Conservation (phyloP, 2,113 vertebrate species). For the Garra rufa region DNA sequence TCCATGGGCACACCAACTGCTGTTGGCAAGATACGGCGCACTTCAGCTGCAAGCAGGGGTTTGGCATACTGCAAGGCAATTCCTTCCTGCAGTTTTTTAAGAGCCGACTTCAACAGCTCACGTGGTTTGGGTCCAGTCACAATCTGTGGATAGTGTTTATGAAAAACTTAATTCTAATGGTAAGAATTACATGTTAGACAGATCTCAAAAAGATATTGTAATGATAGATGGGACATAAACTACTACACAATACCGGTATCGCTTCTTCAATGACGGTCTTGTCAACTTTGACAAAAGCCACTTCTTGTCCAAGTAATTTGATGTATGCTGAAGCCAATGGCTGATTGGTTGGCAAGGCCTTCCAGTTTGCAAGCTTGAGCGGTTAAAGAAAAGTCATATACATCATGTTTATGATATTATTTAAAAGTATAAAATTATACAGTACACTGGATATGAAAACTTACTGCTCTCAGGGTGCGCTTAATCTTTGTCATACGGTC, state of each 20-base stretch:
- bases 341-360: slow-evolving; percentile 65
- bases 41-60: slow-evolving; percentile 72
- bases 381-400: slow-evolving; percentile 3
- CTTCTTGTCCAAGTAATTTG: slow-evolving; percentile 83
- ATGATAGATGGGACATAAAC: not conserved
- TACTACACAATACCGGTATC: slow-evolving; percentile 69
- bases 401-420: not conserved
- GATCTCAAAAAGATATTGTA: not conserved
- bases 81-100: slow-evolving; percentile 67
- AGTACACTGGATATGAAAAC: not conserved
- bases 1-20: slow-evolving; percentile 80
- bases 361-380: slow-evolving; percentile 78
- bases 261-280: slow-evolving; percentile 72
- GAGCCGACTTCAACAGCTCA: slow-evolving; percentile 32
- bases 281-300: slow-evolving; percentile 74
- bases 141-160: slow-evolving; percentile 58
- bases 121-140: slow-evolving; percentile 46
- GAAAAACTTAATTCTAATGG: not conserved
- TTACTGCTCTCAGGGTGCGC: not conserved
- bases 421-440: not conserved
- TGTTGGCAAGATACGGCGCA: slow-evolving; percentile 76
- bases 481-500: not conserved
- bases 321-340: slow-evolving; percentile 74
- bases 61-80: slow-evolving; percentile 64
- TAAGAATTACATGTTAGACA: not conserved